Evolutionary conservation across 2,113 vertebrate species (phyloP).

Genomic region (Condylura cristata): DNA sequence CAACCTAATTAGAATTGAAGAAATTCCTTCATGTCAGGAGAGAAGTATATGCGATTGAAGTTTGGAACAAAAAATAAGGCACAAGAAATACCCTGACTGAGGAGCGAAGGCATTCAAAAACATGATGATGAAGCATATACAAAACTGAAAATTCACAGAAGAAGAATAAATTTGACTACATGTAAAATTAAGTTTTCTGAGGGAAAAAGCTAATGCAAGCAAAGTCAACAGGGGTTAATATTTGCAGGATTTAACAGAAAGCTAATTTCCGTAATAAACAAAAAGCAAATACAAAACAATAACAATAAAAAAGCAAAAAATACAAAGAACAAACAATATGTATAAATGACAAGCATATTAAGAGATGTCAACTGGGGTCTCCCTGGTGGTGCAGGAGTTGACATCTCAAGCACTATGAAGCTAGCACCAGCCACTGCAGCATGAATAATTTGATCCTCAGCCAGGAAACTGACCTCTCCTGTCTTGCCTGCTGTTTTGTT

Average conservation of each 20-base stretch:
- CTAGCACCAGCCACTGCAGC: too few relatives aligned
- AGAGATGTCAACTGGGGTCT: too few relatives aligned
- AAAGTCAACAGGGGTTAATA: not conserved
- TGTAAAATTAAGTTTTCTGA: not conserved
- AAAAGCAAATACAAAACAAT: slow-evolving; percentile 1
- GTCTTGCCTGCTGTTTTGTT: too few relatives aligned
- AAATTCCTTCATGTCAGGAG: not conserved
- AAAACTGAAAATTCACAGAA: not conserved
- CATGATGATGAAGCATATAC: not conserved
- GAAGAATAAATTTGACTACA: not conserved
- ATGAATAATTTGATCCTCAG: too few relatives aligned
- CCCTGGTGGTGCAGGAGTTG: too few relatives aligned
- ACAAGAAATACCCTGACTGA: not conserved
- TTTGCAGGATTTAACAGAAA: not conserved
- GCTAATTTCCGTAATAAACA: not conserved
- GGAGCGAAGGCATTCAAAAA: not conserved
- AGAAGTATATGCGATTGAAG: not conserved
- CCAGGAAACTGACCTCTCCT: too few relatives aligned
- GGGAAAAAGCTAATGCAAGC: not conserved
- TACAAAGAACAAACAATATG: not conserved
- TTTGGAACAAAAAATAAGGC: not conserved
- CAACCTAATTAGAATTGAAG: not conserved
- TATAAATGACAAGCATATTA: not conserved
- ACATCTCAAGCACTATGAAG: too few relatives aligned
- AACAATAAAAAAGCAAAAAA: not conserved